Evolutionary conservation across 2,113 vertebrate genomes (phyloP).

Genomic region (Spermophilus dauricus): DNA sequence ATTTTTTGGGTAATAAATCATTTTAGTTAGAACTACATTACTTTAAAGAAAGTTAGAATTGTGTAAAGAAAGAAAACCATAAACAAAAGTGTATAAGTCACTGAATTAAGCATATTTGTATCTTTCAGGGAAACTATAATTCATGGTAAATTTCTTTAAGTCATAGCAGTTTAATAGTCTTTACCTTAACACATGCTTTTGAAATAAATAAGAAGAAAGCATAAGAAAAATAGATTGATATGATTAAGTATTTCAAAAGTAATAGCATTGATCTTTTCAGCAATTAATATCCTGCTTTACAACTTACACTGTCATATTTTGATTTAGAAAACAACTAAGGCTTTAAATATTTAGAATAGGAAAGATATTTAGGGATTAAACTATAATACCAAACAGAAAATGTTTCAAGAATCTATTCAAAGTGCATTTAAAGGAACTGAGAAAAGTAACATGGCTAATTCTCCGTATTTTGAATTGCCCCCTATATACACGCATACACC

Average conservation of each 20-base stretch:
- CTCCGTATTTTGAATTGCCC: not conserved
- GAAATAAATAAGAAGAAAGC: slow-evolving; percentile 77
- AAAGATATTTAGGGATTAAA: slow-evolving; percentile 49
- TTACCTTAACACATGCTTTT: slow-evolving; percentile 70
- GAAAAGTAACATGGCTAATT: slow-evolving; percentile 71
- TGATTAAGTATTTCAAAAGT: slow-evolving; percentile 76
- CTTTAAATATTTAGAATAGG: slow-evolving; percentile 21
- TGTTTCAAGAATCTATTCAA: slow-evolving; percentile 17
- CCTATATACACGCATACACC: not conserved
- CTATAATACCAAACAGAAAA: slow-evolving; percentile 24
- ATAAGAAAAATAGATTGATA: slow-evolving; percentile 80
- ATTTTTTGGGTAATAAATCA: slow-evolving; percentile 66
- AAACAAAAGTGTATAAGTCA: not conserved
- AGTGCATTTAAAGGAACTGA: slow-evolving; percentile 7
- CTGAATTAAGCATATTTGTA: slow-evolving; percentile 51
- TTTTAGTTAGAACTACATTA: slow-evolving; percentile 68
- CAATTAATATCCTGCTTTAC: slow-evolving; percentile 69
- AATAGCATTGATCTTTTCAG: slow-evolving; percentile 81
- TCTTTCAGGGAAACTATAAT: slow-evolving; percentile 68
- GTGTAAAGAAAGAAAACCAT: slow-evolving; percentile 60
- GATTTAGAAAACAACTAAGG: not conserved
- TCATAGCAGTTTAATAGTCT: slow-evolving; percentile 72
- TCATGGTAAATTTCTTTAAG: slow-evolving; percentile 72
- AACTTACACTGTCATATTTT: slow-evolving; percentile 42
- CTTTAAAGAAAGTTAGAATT: slow-evolving; percentile 68